Conservation (phyloP, 2,797 vertebrate species). For the Octomys mimax region DNA sequence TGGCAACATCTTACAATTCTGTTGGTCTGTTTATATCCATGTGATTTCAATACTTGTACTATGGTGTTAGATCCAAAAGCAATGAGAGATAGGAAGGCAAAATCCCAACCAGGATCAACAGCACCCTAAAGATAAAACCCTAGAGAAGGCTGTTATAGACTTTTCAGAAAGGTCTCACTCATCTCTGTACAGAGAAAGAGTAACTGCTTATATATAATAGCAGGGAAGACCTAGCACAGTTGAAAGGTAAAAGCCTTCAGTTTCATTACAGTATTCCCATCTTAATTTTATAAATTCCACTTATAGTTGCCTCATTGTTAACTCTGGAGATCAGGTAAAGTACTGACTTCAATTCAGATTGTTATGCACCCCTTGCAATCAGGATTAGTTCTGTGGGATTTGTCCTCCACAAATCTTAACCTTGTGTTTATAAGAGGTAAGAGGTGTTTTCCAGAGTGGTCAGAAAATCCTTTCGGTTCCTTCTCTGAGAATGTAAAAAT, state of each 20-base stretch:
- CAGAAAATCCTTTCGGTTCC: not conserved
- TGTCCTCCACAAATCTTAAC: constrained; percentile 1
- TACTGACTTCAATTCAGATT: not conserved
- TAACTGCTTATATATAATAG: not conserved
- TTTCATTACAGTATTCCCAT: not conserved
- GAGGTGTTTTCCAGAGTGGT: not conserved
- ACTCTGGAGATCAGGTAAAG: not conserved
- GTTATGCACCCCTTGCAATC: not conserved
- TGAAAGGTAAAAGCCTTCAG: not conserved
- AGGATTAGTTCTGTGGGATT: not conserved
- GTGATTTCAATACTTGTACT: not conserved
- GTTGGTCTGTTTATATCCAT: not conserved
- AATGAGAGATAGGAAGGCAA: not conserved
- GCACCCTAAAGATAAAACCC: not conserved
- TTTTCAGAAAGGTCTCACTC: not conserved
- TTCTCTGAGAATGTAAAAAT: not conserved
- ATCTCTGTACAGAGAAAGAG: not conserved
- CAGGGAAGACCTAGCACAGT: not conserved
- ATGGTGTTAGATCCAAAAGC: not conserved
- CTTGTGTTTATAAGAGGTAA: not conserved
- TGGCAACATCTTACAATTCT: not conserved
- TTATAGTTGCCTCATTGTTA: not conserved
- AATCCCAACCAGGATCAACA: not conserved
- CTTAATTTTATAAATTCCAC: not conserved
- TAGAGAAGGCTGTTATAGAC: not conserved